Evolutionary conservation across 2,797 vertebrate species (phyloP).

Genomic region (Melanotaenia parkinsoni): DNA sequence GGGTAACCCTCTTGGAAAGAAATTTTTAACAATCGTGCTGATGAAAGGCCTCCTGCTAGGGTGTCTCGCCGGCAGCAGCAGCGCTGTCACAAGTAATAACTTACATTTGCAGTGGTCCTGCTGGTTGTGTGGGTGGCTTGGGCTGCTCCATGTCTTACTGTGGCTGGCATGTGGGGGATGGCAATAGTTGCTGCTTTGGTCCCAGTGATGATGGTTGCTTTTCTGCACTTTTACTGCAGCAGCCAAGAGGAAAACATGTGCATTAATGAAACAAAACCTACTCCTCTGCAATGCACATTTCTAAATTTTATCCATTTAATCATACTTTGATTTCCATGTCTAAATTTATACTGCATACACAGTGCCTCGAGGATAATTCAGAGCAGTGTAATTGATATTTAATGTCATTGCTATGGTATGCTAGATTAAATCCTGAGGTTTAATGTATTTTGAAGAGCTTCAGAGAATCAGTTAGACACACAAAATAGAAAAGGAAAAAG

Average conservation of each 20-base stretch:
- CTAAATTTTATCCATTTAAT: constrained; percentile 56
- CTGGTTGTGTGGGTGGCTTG: constrained; percentile 86
- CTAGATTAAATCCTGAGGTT: constrained; percentile 62
- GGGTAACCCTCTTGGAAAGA: constrained; percentile 37
- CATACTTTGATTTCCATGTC: constrained; percentile 43
- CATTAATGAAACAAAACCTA: constrained; percentile 20
- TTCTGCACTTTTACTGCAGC: constrained; percentile 93
- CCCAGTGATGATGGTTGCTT: constrained; percentile 92
- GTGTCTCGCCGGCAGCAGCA: constrained; percentile 66
- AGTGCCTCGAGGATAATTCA: constrained; percentile 51
- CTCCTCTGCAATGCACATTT: constrained; percentile 1
- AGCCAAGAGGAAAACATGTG: constrained; percentile 38
- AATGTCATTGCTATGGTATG: constrained; percentile 64
- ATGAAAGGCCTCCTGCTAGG: constrained; percentile 56
- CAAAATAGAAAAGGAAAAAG: constrained; percentile 9
- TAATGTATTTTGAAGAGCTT: constrained; percentile 60
- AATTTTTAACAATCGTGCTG: constrained; percentile 49
- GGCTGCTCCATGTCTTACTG: constrained; percentile 90
- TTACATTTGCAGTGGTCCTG: constrained; percentile 94
- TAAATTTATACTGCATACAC: constrained; percentile 59
- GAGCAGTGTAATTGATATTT: constrained; percentile 73
- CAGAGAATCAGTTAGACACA: constrained; percentile 47
- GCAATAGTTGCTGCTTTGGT: constrained; percentile 90
- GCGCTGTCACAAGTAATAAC: constrained; percentile 73
- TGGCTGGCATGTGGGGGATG: constrained; percentile 88